Conservation (phyloP, 2,113 vertebrate species). For the Rhinoderma darwinii region DNA sequence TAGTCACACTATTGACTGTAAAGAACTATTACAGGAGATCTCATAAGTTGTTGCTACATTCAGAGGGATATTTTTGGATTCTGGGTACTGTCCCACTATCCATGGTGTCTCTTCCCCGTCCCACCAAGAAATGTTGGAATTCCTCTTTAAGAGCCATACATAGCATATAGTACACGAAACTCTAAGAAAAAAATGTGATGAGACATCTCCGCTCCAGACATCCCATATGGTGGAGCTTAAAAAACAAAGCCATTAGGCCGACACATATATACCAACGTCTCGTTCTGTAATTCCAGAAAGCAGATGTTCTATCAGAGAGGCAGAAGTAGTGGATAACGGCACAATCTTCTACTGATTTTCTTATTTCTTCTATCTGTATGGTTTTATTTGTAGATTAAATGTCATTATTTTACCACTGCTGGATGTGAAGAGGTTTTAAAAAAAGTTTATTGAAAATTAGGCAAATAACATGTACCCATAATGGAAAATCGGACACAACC, state of each 20-base stretch:
- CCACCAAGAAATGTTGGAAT: neutral
- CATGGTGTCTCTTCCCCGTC: too few relatives aligned
- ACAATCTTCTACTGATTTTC: neutral
- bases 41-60: too few relatives aligned
- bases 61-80: too few relatives aligned
- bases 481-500: too few relatives aligned
- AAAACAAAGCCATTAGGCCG: constrained; percentile 14
- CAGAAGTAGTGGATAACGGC: neutral
- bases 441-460: neutral
- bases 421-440: neutral
- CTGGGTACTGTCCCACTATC: too few relatives aligned
- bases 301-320: constrained; percentile 5
- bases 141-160: neutral
- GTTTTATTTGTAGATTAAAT: neutral
- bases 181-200: neutral
- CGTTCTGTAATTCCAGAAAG: neutral
- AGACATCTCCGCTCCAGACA: neutral
- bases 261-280: constrained; percentile 14
- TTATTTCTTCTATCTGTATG: neutral
- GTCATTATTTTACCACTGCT: neutral
- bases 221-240: constrained; percentile 13
- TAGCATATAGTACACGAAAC: neutral
- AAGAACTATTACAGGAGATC: too few relatives aligned
- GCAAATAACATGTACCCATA: neutral
- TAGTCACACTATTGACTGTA: too few relatives aligned